These are phyloP conservation scores for Mustela lutreola DNA, from an alignment of 2,113 vertebrate species.

Conservation along the genomic window DNA sequence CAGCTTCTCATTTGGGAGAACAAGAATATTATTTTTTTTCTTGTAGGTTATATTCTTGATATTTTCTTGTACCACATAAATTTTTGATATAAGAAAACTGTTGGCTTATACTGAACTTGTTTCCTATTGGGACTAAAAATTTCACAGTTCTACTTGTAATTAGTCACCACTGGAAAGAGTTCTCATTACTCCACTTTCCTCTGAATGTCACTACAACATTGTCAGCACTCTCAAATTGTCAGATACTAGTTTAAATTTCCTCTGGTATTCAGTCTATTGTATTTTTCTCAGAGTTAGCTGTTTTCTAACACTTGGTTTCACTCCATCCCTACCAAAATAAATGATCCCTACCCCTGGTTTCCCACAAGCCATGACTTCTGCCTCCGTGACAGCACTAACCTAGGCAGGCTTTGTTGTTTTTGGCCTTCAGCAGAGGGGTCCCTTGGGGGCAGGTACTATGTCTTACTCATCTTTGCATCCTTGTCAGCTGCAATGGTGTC, in stretches of 20 bases:
- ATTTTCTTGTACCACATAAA: neutral
- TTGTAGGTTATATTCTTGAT: neutral
- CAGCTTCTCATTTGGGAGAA: neutral
- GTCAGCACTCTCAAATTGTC: neutral
- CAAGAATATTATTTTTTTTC: neutral
- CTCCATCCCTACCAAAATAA: neutral
- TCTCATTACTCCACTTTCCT: conserved; percentile 32
- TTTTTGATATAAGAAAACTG: neutral
- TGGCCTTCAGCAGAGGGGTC: neutral
- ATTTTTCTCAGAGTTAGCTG: conserved; percentile 63
- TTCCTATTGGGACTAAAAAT: neutral
- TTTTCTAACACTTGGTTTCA: neutral
- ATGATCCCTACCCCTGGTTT: neutral
- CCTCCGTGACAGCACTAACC: neutral
- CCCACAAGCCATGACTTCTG: neutral
- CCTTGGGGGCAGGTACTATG: neutral
- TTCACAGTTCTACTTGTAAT: neutral
- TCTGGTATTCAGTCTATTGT: neutral
- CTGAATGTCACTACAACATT: conserved; percentile 59
- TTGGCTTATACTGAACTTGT: neutral
- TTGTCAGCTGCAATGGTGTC: neutral
- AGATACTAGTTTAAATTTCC: conserved; percentile 67
- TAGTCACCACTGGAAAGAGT: neutral
- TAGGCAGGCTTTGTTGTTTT: no score
- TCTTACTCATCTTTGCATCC: neutral